Evolutionary conservation across 1,140 invertebrate species (phyloP).

Genomic region (Diachasma alloeum): DNA sequence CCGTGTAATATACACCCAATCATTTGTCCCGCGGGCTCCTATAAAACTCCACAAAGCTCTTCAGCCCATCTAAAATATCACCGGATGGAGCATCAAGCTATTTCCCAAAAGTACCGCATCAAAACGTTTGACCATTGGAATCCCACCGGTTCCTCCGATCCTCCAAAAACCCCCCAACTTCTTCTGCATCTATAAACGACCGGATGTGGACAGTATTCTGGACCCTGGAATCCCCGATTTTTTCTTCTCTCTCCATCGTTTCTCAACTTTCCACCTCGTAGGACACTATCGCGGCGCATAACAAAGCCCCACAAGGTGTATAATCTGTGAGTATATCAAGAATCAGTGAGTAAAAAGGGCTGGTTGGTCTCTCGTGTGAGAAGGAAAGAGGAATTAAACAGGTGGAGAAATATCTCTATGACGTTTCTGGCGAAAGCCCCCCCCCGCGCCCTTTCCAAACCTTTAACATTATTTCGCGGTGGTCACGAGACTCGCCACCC

Average conservation of each 20-base stretch:
- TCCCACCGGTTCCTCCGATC: constrained; percentile 5
- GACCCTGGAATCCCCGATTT: neutral
- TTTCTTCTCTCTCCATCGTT: constrained; percentile 13
- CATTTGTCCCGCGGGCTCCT: constrained; percentile 46
- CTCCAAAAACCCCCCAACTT: neutral
- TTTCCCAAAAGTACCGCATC: constrained; percentile 31
- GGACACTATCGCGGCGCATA: constrained; percentile 6
- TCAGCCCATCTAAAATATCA: constrained; percentile 43
- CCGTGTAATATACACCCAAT: constrained; percentile 54
- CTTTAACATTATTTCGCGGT: neutral
- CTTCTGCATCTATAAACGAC: constrained; percentile 27
- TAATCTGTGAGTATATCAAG: neutral
- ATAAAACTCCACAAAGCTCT: neutral
- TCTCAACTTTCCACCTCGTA: constrained; percentile 28
- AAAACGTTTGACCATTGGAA: constrained; percentile 14
- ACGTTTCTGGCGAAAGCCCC: neutral
- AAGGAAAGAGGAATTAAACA: neutral
- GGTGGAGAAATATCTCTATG: neutral
- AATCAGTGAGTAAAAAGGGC: neutral
- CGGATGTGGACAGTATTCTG: constrained; percentile 15
- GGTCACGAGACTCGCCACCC: constrained; percentile 11
- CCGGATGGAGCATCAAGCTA: constrained; percentile 41
- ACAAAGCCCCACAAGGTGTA: constrained; percentile 1
- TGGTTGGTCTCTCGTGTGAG: neutral
- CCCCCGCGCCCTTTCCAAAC: neutral